These are phyloP conservation scores for Troides oblongomaculatus DNA, from an alignment of 2,888 invertebrate genomes.

Conservation along the genomic window DNA sequence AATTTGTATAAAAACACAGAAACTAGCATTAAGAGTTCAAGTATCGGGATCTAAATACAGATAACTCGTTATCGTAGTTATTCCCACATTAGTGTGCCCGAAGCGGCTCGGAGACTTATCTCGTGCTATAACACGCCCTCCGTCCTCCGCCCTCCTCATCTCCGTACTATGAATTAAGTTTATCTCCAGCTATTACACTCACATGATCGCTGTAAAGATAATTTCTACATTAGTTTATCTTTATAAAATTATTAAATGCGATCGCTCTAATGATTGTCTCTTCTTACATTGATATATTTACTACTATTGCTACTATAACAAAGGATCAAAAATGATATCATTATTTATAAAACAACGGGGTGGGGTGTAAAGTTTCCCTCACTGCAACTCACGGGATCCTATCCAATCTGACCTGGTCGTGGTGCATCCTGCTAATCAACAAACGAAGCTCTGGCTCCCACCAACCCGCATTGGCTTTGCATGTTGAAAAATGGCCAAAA, in stretches of 20 bases:
- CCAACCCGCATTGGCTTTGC: too few relatives aligned
- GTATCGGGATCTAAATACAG: not conserved
- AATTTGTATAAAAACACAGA: too few relatives aligned
- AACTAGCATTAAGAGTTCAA: not conserved
- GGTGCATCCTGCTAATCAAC: too few relatives aligned
- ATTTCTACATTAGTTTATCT: conserved; percentile 8
- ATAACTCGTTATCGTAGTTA: conserved; percentile 24
- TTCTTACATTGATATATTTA: too few relatives aligned
- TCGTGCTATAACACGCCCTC: conserved; percentile 18
- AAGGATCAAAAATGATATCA: too few relatives aligned
- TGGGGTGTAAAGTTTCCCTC: too few relatives aligned
- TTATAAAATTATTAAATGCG: conserved; percentile 7
- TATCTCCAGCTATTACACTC: conserved; percentile 63
- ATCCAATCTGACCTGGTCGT: too few relatives aligned
- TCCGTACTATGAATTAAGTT: conserved; percentile 61
- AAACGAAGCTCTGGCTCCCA: too few relatives aligned
- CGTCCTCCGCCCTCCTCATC: conserved; percentile 9
- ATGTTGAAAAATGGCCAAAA: too few relatives aligned
- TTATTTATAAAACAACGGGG: too few relatives aligned
- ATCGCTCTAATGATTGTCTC: not conserved
- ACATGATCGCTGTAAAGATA: conserved; percentile 74
- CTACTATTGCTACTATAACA: too few relatives aligned
- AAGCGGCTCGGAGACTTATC: conserved; percentile 14
- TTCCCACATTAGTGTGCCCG: conserved; percentile 23
- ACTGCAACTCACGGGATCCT: too few relatives aligned